Evolutionary conservation across 1,140 invertebrate genomes (phyloP).

Genomic region (Lethrus apterus): DNA sequence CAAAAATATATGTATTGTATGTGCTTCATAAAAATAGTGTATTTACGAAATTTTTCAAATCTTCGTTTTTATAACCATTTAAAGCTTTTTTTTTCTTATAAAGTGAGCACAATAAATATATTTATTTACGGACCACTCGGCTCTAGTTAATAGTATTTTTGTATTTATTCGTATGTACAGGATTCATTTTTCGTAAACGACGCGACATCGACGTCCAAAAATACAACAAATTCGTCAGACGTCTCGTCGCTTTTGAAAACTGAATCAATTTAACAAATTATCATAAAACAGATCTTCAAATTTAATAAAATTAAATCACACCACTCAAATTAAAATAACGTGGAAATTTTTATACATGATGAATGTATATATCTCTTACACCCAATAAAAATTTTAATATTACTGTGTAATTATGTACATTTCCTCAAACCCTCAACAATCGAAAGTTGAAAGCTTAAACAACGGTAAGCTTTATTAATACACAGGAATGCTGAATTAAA

Average conservation of each 20-base stretch:
- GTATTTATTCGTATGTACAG: no score
- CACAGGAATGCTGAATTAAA: no score
- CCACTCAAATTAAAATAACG: no score
- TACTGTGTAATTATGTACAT: background rate
- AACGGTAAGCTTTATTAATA: no score
- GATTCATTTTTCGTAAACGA: no score
- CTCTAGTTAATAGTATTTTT: background rate
- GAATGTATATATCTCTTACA: background rate
- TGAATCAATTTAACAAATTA: no score
- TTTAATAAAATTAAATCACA: no score
- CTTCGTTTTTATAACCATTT: conserved; percentile 22
- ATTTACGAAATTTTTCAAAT: conserved; percentile 18
- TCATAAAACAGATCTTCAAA: no score
- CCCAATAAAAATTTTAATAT: background rate
- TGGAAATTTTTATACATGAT: background rate
- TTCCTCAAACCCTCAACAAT: background rate
- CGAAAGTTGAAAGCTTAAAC: background rate
- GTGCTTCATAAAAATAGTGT: conserved; percentile 32
- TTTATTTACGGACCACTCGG: background rate
- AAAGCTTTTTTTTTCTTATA: conserved; percentile 20
- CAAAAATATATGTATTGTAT: conserved; percentile 27
- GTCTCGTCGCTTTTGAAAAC: no score
- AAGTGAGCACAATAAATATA: conserved; percentile 21
- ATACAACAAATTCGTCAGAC: no score
- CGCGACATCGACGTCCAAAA: no score